phyloP scores from a whole-genome alignment of 1,140 invertebrate species.

The Caenorhabditis remanei region DNA sequence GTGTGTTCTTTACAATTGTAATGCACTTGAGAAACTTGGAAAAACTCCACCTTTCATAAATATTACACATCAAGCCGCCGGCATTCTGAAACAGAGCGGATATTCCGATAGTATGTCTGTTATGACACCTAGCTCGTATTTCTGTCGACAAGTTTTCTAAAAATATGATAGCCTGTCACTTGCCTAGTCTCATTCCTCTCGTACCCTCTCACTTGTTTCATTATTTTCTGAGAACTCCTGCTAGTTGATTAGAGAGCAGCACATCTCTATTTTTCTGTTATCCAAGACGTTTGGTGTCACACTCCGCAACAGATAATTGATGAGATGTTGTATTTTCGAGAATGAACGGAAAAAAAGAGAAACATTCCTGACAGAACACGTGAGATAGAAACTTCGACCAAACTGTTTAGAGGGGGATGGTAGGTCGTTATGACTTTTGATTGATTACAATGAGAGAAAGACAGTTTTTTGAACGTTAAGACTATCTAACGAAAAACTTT shows the following conservation, averaged over 20 bases:
- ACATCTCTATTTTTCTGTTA: neutral
- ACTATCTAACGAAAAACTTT: neutral
- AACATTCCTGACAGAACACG: slow-evolving; percentile 43
- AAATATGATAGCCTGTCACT: slow-evolving; percentile 37
- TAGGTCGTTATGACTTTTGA: slow-evolving; percentile 40
- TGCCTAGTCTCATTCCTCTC: neutral
- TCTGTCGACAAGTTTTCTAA: slow-evolving; percentile 21
- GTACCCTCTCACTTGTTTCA: neutral
- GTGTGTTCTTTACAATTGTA: neutral
- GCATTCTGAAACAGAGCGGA: neutral
- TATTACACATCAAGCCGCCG: neutral
- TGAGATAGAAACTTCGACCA: neutral
- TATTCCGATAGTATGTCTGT: slow-evolving; percentile 28
- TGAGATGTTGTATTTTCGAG: slow-evolving; percentile 23
- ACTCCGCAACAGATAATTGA: slow-evolving; percentile 38
- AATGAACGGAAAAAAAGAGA: neutral
- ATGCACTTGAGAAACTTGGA: slow-evolving; percentile 12
- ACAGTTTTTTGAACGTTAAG: slow-evolving; percentile 1
- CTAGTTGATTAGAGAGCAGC: slow-evolving; percentile 32
- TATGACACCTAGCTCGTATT: slow-evolving; percentile 31
- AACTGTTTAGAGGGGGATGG: neutral
- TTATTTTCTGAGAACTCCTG: neutral
- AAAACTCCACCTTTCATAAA: slow-evolving; percentile 30
- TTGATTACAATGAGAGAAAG: neutral
- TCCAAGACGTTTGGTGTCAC: neutral